These are phyloP conservation scores for Amiota minor DNA, from an alignment of 2,888 invertebrate species.

Conservation along the genomic window DNA sequence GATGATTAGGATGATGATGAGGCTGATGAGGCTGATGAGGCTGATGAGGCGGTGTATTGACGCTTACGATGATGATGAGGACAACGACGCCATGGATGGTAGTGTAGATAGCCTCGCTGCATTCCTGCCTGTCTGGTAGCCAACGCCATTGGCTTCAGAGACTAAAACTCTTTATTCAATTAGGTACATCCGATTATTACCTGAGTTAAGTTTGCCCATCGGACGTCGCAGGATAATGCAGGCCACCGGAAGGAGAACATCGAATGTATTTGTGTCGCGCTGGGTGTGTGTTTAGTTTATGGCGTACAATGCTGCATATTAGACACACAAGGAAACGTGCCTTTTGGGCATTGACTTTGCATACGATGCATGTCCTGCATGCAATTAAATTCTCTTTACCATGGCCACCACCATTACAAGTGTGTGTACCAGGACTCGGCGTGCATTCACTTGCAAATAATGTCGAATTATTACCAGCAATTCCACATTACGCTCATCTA, in stretches of 20 bases:
- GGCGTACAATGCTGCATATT: background rate
- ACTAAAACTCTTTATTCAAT: conserved; percentile 62
- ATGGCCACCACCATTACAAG: background rate
- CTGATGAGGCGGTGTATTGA: background rate
- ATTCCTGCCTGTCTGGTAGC: no score
- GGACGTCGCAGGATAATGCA: conserved; percentile 6
- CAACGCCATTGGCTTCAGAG: conserved; percentile 35
- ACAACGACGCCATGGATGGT: background rate
- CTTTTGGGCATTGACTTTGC: background rate
- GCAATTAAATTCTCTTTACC: background rate
- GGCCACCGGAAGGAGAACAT: background rate
- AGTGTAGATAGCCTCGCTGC: background rate
- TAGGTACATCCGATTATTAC: conserved; percentile 66
- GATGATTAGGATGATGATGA: background rate
- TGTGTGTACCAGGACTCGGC: background rate
- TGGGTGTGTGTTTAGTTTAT: background rate
- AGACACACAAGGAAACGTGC: background rate
- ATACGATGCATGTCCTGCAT: conserved; percentile 8
- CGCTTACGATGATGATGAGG: background rate
- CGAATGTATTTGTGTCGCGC: background rate
- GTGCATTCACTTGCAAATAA: conserved; percentile 14
- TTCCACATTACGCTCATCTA: background rate
- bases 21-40: background rate
- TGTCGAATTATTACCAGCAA: conserved; percentile 27
- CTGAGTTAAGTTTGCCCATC: conserved; percentile 48